Evolutionary conservation across 2,113 vertebrate species (phyloP).

Genomic region (Rhinopomastus cyanomelas): DNA sequence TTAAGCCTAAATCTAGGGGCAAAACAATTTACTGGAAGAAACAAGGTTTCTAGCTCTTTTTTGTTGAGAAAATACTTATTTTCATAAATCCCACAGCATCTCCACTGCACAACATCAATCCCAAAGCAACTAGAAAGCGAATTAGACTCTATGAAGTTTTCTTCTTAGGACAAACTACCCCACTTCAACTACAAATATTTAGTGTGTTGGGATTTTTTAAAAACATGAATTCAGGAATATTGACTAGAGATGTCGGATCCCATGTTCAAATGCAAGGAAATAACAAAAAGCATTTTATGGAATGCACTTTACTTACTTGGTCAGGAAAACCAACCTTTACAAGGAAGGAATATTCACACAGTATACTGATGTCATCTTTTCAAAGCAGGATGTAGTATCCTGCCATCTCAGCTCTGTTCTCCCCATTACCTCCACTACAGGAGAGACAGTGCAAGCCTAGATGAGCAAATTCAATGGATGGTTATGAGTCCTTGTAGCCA

Average conservation of each 20-base stretch:
- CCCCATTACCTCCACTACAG: neutral
- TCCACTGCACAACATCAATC: too few relatives aligned
- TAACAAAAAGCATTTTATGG: neutral
- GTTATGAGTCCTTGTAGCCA: neutral
- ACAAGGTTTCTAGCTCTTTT: neutral
- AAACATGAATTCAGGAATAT: neutral
- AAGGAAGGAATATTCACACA: neutral
- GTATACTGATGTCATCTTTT: neutral
- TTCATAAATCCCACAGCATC: neutral
- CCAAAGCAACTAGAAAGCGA: neutral
- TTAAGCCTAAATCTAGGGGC: neutral
- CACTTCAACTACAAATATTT: neutral
- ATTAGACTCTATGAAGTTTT: neutral
- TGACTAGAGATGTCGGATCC: neutral
- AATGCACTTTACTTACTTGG: neutral
- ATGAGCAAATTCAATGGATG: neutral
- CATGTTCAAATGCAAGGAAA: neutral
- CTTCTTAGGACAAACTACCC: neutral
- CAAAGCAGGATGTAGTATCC: neutral
- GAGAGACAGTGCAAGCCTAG: neutral
- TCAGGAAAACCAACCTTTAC: neutral
- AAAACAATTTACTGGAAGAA: neutral
- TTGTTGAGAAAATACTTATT: neutral
- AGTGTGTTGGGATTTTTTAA: neutral
- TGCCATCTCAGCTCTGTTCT: neutral